Base-by-base conservation (phyloP, 2,113 vertebrate genomes). In the Rhineura floridana region DNA sequence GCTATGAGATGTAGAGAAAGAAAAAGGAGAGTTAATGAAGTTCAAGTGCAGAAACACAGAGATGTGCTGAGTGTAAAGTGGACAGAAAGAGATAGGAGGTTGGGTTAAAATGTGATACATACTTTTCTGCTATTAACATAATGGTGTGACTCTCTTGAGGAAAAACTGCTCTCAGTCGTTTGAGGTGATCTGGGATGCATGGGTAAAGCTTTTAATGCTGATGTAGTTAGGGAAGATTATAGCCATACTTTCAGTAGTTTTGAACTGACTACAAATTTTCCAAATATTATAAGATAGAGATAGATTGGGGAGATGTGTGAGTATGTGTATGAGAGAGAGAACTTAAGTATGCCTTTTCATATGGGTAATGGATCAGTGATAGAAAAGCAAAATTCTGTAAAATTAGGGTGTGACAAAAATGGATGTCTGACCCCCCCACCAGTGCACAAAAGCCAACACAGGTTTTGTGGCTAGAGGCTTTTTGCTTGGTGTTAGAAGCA, bases 401-500 rank as follows among this genome's bases (percentile, higher is more conserved):
- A 4, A 50, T 86, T 25, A n/a, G 65, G 42, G 39, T 81, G 39
- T 44, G 39, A 65, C 42, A n/a, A 13, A 82, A 21, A 84, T 84
- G 12, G 39, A 17, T 81, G 23, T 12, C 55, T 42, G 52, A 42
- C 36, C 2, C 15, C n/a, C n/a, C n/a, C n/a, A n/a, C n/a, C n/a
- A n/a, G 39, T 73, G 17, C 23, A 8, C 55, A 63, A n/a, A 81
- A 81, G 55, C 4, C 55, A 81, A 59, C 52, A 21, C 19, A 80
- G 46, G 30, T 80, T 59, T 59, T 80, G 48, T 23, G 67, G 21
- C 21, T 9, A 52, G 10, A 52, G 30, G 4, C 46, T 70, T 69
- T 69, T 69, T 19, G 80, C 65, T 79, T 79, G 4, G 72, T 91
- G 73, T 80, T 15, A 91, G 72, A n/a, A 87, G 39, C 8, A 63